These are phyloP conservation scores for Salvelinus fontinalis DNA, from an alignment of 2,113 vertebrate species.

Conservation along the genomic window DNA sequence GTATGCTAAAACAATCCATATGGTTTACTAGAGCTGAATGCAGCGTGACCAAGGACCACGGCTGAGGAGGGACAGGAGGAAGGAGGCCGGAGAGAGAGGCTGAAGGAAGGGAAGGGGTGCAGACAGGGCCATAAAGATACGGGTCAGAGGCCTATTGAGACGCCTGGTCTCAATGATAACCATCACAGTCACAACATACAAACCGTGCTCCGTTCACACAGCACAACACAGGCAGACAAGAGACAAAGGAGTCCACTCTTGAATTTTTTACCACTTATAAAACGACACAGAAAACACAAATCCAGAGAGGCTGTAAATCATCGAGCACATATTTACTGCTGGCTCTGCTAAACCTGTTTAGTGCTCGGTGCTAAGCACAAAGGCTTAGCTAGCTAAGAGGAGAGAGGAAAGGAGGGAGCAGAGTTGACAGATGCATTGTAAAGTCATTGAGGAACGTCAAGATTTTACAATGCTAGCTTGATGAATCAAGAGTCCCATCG, in stretches of 20 bases:
- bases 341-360: neutral
- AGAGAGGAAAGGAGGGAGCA: too few species aligned
- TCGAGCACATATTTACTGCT: slow-evolving; percentile 6
- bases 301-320: slow-evolving; percentile 48
- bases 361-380: slow-evolving; percentile 5
- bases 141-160: slow-evolving; percentile 30
- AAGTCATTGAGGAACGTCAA: slow-evolving; percentile 42
- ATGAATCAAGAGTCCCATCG: slow-evolving; percentile 30
- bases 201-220: too few species aligned
- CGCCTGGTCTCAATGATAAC: slow-evolving; percentile 26
- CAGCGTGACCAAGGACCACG: slow-evolving; percentile 41
- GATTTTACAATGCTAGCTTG: slow-evolving; percentile 47
- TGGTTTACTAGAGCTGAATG: slow-evolving; percentile 45
- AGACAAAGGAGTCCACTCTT: slow-evolving; percentile 31
- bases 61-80: slow-evolving; percentile 45
- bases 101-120: slow-evolving; percentile 45
- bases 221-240: neutral
- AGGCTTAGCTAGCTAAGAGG: neutral
- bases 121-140: slow-evolving; percentile 51
- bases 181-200: slow-evolving; percentile 15
- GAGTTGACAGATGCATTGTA: slow-evolving; percentile 12
- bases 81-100: slow-evolving; percentile 32
- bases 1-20: slow-evolving; percentile 35
- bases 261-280: slow-evolving; percentile 51
- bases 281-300: slow-evolving; percentile 24